Evolutionary conservation across 2,888 invertebrate genomes (phyloP), one percentile per base, ranked within the genome.

Genomic region (Auanema sp.): DNA sequence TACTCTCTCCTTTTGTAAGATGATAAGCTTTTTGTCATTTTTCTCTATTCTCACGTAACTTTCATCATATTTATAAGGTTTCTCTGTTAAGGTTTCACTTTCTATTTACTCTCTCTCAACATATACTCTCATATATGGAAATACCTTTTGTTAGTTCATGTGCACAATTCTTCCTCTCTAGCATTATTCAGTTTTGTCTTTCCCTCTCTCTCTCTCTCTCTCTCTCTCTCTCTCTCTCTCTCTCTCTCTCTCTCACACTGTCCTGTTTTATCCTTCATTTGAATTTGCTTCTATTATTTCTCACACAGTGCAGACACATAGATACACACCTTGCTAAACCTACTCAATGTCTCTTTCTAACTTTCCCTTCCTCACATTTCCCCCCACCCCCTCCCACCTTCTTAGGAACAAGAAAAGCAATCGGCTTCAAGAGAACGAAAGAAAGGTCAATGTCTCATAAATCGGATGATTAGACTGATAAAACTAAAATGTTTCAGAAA

Each of bases 181-280:
- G 42, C 41, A 4, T 55, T 55, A 43, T 43, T 55, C 55, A 55
- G 16, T 55, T 55, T 43, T 56, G 43, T 41, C 55, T 55, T n/a
- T 55, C 24, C 23, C 61, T 54, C 42, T 33, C 33, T 33, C 33
- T 33, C 8, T 33, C 4, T 33, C 33, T 41, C 51, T 16, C 18
- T 18, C 16, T 41, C 23, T n/a, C 41, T 14, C 42, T 41, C 16
- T 41, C 55, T 14, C 41, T 25, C 18, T 44, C 57, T 24, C 44
- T 42, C 58, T 21, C 18, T 52, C 52, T 52, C 41, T 52, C 49
- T 33, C 58, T 41, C 42, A 12, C 18, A 12, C 49, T 41, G 41
- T 44, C 42, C 25, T 25, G 3, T 33, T 33, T 8, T 33, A 3
- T 33, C 33, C 53, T 53, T 40, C 24, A 18, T 53, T 6, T 53